Conservation (phyloP, 2,797 vertebrate species). For the Mycteria americana region DNA sequence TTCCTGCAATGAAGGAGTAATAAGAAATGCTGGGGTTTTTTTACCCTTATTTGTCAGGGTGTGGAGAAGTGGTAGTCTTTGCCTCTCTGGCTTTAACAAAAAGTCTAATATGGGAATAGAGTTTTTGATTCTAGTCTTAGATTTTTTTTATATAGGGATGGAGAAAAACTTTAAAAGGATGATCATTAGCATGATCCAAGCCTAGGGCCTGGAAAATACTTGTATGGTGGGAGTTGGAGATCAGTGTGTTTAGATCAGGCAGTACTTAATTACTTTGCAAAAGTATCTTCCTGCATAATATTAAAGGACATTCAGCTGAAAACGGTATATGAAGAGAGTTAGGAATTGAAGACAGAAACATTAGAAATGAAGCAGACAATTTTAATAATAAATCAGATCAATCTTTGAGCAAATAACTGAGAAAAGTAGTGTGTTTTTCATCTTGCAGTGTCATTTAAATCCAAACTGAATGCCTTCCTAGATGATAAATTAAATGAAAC, state of each 20-base stretch:
- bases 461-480: background rate
- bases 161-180: background rate
- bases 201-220: background rate
- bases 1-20: background rate
- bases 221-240: background rate
- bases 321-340: background rate
- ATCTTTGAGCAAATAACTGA: background rate
- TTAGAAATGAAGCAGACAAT: background rate
- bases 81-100: background rate
- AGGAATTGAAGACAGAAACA: background rate
- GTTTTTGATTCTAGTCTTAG: background rate
- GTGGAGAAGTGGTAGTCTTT: background rate
- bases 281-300: background rate
- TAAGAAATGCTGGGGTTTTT: background rate
- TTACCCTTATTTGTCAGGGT: background rate
- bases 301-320: background rate
- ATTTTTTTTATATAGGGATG: background rate
- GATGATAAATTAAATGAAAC: background rate
- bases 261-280: background rate
- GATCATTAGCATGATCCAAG: background rate
- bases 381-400: background rate
- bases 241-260: background rate
- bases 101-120: background rate
- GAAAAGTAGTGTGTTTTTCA: background rate
- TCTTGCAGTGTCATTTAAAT: background rate